Evolutionary conservation across 2,888 invertebrate genomes (phyloP).

Genomic region (Megalurothrips usitatus): DNA sequence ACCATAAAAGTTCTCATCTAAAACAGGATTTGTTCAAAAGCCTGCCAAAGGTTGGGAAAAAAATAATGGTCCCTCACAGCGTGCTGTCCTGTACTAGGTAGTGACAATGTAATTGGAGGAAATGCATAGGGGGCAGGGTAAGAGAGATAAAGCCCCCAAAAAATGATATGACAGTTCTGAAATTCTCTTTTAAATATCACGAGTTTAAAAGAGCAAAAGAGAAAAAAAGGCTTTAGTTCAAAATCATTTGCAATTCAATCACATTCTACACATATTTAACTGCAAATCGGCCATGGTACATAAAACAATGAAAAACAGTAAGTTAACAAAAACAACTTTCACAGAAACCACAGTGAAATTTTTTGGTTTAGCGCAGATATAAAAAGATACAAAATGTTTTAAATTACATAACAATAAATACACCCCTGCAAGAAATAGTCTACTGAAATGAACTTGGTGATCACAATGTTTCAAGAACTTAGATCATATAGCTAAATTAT

Average conservation of each 20-base stretch:
- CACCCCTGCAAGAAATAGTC: background rate
- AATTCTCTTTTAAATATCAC: no score
- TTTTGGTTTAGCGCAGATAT: background rate
- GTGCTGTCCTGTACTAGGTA: background rate
- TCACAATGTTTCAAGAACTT: no score
- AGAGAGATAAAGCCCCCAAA: background rate
- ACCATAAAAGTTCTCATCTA: no score
- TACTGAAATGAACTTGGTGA: background rate
- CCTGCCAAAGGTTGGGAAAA: no score
- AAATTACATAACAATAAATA: background rate
- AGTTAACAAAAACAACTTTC: background rate
- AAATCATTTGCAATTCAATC: no score
- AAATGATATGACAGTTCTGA: background rate
- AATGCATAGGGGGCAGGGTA: background rate
- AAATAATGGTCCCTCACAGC: background rate
- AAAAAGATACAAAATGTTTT: background rate
- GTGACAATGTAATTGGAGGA: background rate
- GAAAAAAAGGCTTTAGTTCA: no score
- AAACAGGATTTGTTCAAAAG: no score
- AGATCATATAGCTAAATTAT: no score
- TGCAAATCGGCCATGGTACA: background rate
- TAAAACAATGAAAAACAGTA: background rate
- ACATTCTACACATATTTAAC: no score
- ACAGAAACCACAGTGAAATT: background rate
- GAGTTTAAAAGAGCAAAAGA: no score